A percentile compares a stretch with the other conserved stretches of the same genome.
Conservation (phyloP, 2,797 vertebrate genomes). For the Monodelphis domestica region DNA sequence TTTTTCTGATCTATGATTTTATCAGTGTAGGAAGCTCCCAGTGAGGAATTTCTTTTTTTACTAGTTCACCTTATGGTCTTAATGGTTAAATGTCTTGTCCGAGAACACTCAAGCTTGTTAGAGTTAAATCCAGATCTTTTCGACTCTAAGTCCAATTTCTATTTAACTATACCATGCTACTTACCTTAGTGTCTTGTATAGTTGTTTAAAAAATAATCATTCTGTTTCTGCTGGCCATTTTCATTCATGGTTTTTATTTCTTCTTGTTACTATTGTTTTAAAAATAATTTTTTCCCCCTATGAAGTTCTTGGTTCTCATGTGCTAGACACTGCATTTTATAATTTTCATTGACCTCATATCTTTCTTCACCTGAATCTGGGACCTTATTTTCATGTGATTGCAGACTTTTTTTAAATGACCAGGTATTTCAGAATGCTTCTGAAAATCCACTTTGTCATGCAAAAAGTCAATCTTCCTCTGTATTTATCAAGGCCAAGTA, state of each 20-base stretch:
- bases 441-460: not conserved
- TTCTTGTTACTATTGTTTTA: constrained; percentile 1
- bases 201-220: constrained; percentile 31
- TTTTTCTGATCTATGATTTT: not conserved
- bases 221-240: constrained; percentile 12
- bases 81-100: not conserved
- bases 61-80: not conserved
- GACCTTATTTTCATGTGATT: not conserved
- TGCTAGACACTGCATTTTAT: constrained; percentile 4
- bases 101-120: not conserved
- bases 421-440: constrained; percentile 45
- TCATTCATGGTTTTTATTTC: not conserved
- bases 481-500: not conserved
- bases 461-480: not conserved
- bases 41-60: not conserved
- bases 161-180: not conserved
- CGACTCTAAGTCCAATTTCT: not conserved
- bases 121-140: not conserved
- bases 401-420: constrained; percentile 31
- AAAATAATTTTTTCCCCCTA: not conserved
- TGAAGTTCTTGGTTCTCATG: constrained; percentile 38
- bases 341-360: not conserved
- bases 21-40: not conserved
- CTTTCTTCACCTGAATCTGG: constrained; percentile 21
- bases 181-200: not conserved